Percentiles rank a stretch among this genome's conserved stretches.
These are phyloP conservation scores for Hydropotes inermis DNA, from an alignment of 2,113 vertebrate species.

Conservation along the genomic window DNA sequence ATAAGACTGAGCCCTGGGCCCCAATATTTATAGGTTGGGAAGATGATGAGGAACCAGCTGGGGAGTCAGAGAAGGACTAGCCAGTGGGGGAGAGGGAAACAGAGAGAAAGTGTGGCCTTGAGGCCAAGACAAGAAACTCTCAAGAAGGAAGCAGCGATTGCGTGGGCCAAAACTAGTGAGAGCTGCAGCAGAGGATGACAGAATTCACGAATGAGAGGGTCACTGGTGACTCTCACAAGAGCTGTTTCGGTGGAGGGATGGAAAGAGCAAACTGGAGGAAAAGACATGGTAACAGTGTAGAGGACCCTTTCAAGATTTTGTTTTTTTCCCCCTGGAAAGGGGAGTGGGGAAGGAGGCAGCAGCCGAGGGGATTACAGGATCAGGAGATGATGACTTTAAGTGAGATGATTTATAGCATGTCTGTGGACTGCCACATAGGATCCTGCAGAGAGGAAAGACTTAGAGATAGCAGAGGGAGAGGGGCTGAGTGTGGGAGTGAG, in stretches of 20 bases:
- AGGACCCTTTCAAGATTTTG: neutral
- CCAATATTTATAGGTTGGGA: neutral
- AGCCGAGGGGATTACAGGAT: neutral
- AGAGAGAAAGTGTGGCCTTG: neutral
- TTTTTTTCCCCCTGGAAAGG: neutral
- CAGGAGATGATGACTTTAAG: neutral
- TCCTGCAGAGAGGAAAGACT: neutral
- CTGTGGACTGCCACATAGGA: neutral
- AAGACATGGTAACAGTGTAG: neutral
- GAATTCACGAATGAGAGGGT: no score
- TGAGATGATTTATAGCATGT: neutral
- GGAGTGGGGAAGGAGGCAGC: no score
- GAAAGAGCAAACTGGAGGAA: neutral
- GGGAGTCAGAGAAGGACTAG: neutral
- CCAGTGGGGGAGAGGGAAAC: neutral
- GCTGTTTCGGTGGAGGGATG: no score
- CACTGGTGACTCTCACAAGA: neutral
- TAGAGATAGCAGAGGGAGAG: no score
- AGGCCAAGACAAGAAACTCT: neutral
- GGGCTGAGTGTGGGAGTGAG: neutral
- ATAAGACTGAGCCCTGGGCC: neutral
- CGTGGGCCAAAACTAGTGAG: fast-evolving
- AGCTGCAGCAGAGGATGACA: fast-evolving
- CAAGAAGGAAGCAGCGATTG: neutral
- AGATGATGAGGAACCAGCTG: neutral